Evolutionary conservation across 2,113 vertebrate species (phyloP), one percentile per base, ranked within the genome.

Genomic region (Ageneiosus marmoratus): DNA sequence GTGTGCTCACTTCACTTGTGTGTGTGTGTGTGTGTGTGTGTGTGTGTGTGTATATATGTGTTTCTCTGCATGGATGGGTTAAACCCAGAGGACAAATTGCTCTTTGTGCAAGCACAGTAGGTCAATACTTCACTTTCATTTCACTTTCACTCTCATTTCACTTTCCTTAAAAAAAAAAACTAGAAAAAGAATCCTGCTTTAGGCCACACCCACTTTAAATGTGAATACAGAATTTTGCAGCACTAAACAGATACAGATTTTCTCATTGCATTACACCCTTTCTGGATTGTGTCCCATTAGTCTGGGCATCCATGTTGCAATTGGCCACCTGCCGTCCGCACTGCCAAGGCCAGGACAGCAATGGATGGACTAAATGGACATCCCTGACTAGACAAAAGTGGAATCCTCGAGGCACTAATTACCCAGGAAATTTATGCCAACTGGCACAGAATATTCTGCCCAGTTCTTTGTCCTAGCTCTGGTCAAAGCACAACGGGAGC

Each of bases 381-480:
- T 58, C 58, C 10, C 48, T 62, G 79, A 74, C 46, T 83, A 72
- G n/a, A 50, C 62, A 65, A 86, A 81, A 85, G 27, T 74, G 81
- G 48, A 62, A 50, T 27, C 72, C 22, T 77, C 46, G 7, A 62
- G 56, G 86, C 82, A 70, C 55, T 65, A 87, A 88, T 81, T 84
- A 85, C 83, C 70, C 79, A 79, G 87, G 77, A 75, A 86, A 90
- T 73, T 65, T 51, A 24, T 56, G 60, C 48, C 82, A 50, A 24
- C 20, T 27, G 58, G 67, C 87, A 84, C 88, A 87, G 86, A 90
- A 90, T 87, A 91, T 87, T 77, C 50, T 88, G 89, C 86, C 89
- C 79, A 48, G 78, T 84, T 83, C 76, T 70, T 70, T 65, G 13
- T 29, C 65, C 77, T 76, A 77, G 81, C 75, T 78, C 86, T 87